A percentile compares a stretch with the other conserved stretches of the same genome.
phyloP scores from a whole-genome alignment of 1,140 invertebrate genomes.

The Carposina sasakii region DNA sequence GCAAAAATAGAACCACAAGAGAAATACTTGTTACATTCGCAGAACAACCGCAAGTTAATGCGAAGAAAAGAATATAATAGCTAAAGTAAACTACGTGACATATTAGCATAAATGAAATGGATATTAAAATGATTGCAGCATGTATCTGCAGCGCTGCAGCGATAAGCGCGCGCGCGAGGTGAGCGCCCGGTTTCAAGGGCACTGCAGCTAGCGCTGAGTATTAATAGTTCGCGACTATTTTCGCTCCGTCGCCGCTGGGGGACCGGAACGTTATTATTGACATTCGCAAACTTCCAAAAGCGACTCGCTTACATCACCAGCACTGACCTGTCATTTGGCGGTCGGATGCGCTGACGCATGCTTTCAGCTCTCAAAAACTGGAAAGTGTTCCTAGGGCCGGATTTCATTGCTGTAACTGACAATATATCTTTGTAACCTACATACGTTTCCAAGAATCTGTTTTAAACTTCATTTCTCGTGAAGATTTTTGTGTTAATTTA shows the following conservation, averaged over 20 bases:
- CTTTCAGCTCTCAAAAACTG: no score
- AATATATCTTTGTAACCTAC: no score
- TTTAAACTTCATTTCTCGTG: no score
- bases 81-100: constrained; percentile 36
- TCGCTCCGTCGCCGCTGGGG: constrained; percentile 54
- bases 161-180: constrained; percentile 48
- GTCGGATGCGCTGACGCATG: constrained; percentile 18
- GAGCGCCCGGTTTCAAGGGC: constrained; percentile 68
- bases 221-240: constrained; percentile 70
- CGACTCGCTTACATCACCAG: constrained; percentile 52
- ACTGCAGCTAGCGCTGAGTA: constrained; percentile 65
- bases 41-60: no score
- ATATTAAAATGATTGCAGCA: constrained; percentile 59
- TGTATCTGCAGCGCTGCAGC: constrained; percentile 53
- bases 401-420: no score
- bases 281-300: constrained; percentile 60
- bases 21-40: no score
- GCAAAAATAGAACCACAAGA: no score
- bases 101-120: constrained; percentile 58
- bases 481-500: no score
- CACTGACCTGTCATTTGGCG: no score
- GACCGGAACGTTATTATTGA: constrained; percentile 66
- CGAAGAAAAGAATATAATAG: constrained; percentile 28
- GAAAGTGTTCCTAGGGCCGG: no score
- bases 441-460: no score